Base-by-base conservation (phyloP, 2,797 vertebrate species). In the Clarias laeviceps region DNA sequence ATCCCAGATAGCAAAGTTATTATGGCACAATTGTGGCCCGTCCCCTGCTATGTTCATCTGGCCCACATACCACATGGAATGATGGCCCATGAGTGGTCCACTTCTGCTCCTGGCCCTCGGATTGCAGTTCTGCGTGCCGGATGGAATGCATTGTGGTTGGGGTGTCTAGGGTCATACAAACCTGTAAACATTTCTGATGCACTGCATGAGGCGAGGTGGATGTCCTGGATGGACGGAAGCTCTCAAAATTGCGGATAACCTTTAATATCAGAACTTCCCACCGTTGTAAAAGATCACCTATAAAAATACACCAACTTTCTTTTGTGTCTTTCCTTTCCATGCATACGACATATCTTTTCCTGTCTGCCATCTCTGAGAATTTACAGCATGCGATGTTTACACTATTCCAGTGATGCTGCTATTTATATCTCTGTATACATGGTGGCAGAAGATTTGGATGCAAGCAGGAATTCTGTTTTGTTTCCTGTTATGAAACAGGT, bases 371-470 rank as follows among this genome's bases (percentile, higher is more conserved):
- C n/a, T 29, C 37, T 11, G 62, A 68, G 24, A 14, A n/a, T 45
- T 80, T 80, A 40, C 24, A 45, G 59, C 37, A 64, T 81, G 64
- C 79, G 54, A 8, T 81, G 62, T 81, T 81, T 81, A 81, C 79
- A 29, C 40, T 81, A 2, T 9, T 54, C 40, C 29, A 54, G 17
- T 54, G 20, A 54, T 20, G 62, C 11, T 81, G 62, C 62, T 68
- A 81, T 68, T 65, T 66, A 66, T 81, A 81, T 20, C 17, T 68
- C 79, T 81, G 27, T 81, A 20, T 54, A 68, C 17, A 65, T 54
- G 27, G 68, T 6, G 29, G 40, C 62, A 11, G 37, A 68, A 81
- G n/a, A 12, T 68, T 68, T 12, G 17, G 64, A 66, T 54, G 40
- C 24, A 66, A 32, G 45, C 17, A 54, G 64, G 11, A 4, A 34